A percentile compares a stretch with the other conserved stretches of the same genome.
Evolutionary conservation across 2,797 vertebrate species (phyloP).

Genomic region (Esox masquinongy): DNA sequence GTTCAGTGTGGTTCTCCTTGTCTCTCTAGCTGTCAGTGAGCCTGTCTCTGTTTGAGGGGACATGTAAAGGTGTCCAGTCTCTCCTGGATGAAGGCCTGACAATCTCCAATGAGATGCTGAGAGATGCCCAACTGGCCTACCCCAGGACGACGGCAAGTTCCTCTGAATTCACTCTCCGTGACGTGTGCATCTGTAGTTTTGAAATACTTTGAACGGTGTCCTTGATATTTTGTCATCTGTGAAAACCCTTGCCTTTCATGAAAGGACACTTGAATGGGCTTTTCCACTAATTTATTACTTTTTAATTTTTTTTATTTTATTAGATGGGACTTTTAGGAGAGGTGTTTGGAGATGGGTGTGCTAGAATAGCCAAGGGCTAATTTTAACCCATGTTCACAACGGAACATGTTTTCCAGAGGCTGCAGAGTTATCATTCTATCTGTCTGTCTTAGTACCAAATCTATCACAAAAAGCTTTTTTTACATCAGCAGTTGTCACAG

Average conservation of each 20-base stretch:
- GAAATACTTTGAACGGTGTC: not conserved
- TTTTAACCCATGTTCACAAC: too few species aligned
- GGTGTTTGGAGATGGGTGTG: too few species aligned
- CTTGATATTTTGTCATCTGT: not conserved
- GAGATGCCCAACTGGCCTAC: slow-evolving; percentile 67
- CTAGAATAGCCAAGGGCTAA: too few species aligned
- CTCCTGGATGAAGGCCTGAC: slow-evolving; percentile 75
- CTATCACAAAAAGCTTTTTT: too few species aligned
- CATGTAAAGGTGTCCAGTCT: slow-evolving; percentile 71
- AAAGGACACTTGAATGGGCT: too few species aligned
- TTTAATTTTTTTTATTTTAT: too few species aligned
- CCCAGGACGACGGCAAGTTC: slow-evolving; percentile 68
- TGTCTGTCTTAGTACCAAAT: too few species aligned
- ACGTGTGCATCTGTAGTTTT: not conserved
- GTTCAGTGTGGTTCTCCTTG: not conserved
- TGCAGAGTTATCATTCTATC: too few species aligned
- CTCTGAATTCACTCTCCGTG: not conserved
- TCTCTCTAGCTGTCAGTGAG: slow-evolving; percentile 45
- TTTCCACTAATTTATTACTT: too few species aligned
- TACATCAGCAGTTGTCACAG: too few species aligned
- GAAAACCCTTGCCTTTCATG: not conserved
- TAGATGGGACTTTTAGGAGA: too few species aligned
- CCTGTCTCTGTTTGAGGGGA: slow-evolving; percentile 74
- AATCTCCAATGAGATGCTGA: slow-evolving; percentile 70
- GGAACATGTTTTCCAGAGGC: too few species aligned